phyloP scores from a whole-genome alignment of 2,113 vertebrate species.

The Smithornis capensis region DNA sequence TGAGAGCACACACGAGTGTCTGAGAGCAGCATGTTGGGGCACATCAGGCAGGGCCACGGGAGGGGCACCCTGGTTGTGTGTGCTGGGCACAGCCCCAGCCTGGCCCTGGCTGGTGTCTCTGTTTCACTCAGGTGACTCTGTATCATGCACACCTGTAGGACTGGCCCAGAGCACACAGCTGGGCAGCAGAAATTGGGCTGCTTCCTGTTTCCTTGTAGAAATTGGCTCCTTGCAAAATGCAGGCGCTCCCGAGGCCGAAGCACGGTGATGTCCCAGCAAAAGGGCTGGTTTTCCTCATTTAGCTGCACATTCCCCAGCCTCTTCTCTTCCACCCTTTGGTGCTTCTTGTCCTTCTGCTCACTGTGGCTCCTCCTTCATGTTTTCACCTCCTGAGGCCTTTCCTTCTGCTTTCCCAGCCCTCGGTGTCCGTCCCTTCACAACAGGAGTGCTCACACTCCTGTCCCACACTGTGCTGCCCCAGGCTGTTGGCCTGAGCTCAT shows the following conservation, averaged over 20 bases:
- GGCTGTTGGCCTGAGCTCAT: no score
- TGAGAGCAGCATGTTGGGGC: accelerated
- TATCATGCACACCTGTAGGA: no score
- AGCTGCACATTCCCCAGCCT: not conserved
- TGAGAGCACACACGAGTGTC: no score
- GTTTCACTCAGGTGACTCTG: not conserved
- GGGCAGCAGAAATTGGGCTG: not conserved
- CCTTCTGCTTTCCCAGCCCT: not conserved
- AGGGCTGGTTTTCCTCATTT: not conserved
- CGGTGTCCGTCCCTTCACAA: not conserved
- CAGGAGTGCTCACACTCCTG: not conserved
- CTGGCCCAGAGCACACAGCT: not conserved
- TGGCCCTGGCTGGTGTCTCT: accelerated
- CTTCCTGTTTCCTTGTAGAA: not conserved
- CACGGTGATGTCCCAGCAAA: not conserved
- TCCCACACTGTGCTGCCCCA: not conserved
- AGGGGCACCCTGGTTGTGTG: accelerated
- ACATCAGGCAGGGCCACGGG: accelerated
- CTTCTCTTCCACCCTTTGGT: not conserved
- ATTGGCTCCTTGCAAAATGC: not conserved
- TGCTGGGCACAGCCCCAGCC: accelerated
- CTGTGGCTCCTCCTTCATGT: not conserved
- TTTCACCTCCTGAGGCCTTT: not conserved
- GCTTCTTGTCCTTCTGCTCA: not conserved
- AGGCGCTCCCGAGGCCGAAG: not conserved